Conservation (phyloP, 1,140 invertebrate species). For the Octopus sinensis region DNA sequence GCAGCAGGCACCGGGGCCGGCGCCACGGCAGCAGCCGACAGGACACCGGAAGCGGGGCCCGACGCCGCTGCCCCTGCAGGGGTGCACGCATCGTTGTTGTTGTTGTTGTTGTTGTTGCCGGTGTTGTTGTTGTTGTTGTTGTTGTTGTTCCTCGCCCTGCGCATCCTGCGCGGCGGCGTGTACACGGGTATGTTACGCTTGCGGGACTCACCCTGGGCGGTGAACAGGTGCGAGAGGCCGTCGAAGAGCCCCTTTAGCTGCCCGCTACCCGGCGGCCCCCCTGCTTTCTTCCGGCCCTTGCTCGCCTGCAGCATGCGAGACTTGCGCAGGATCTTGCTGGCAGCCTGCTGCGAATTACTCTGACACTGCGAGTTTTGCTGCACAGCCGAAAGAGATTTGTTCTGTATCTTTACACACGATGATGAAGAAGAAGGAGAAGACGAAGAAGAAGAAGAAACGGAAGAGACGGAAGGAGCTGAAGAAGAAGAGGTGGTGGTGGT, state of each 20-base stretch:
- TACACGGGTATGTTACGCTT: constrained; percentile 57
- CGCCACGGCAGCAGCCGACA: too few relatives aligned
- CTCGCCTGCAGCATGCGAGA: constrained; percentile 50
- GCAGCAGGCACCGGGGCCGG: too few relatives aligned
- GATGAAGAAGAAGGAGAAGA: constrained; percentile 25
- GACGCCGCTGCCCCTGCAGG: too few relatives aligned
- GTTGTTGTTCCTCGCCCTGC: neutral
- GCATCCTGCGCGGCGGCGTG: constrained; percentile 32
- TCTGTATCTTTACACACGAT: constrained; percentile 10
- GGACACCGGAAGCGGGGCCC: too few relatives aligned
- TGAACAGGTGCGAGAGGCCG: constrained; percentile 80
- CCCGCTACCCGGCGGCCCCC: constrained; percentile 60
- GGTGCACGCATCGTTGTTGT: too few relatives aligned
- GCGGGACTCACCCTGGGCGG: constrained; percentile 65
- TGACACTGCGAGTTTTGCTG: constrained; percentile 11
- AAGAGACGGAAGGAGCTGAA: neutral
- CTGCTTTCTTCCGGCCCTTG: constrained; percentile 38
- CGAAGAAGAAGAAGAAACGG: too few relatives aligned
- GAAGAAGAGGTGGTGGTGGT: too few relatives aligned
- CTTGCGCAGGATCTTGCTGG: constrained; percentile 49
- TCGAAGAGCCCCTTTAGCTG: constrained; percentile 77
- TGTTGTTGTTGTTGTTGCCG: constrained; percentile 10
- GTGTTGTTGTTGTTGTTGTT: neutral
- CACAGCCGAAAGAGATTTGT: constrained; percentile 11
- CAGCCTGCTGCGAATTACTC: constrained; percentile 49